Conservation (phyloP, 2,113 vertebrate genomes). For the Zapus hudsonius region DNA sequence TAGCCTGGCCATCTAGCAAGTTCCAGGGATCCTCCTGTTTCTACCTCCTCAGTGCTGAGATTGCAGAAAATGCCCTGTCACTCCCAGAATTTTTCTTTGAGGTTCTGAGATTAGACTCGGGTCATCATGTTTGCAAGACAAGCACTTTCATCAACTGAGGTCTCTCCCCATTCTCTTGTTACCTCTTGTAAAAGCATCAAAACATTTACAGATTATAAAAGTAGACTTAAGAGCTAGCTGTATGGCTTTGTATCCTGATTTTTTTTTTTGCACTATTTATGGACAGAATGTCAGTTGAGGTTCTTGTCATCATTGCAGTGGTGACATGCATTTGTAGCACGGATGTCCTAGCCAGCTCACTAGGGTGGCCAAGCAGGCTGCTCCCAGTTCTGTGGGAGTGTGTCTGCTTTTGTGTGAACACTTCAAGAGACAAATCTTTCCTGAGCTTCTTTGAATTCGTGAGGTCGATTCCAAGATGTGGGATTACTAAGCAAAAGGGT, state of each 20-base stretch:
- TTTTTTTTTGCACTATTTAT: conserved; percentile 36
- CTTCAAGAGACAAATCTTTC: neutral
- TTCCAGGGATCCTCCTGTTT: too few species aligned
- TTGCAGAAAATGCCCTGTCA: too few species aligned
- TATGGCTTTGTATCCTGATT: neutral
- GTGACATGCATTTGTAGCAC: neutral
- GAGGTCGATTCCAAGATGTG: neutral
- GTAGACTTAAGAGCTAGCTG: neutral
- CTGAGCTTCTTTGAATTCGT: neutral
- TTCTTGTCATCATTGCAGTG: neutral
- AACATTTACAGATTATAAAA: neutral
- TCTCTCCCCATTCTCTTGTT: too few species aligned
- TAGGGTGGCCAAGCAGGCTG: neutral
- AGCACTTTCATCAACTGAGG: too few species aligned
- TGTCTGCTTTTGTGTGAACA: conserved; percentile 2
- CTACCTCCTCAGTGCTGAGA: too few species aligned
- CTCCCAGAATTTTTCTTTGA: too few species aligned
- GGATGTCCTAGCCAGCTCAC: neutral
- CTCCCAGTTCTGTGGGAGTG: neutral
- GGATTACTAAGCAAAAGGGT: neutral
- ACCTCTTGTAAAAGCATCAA: conserved; percentile 6
- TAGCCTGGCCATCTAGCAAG: too few species aligned
- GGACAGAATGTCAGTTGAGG: neutral
- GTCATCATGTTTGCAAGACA: too few species aligned
- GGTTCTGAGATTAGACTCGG: too few species aligned